phyloP scores from a whole-genome alignment of 2,113 vertebrate genomes.

The Pholis gunnellus region DNA sequence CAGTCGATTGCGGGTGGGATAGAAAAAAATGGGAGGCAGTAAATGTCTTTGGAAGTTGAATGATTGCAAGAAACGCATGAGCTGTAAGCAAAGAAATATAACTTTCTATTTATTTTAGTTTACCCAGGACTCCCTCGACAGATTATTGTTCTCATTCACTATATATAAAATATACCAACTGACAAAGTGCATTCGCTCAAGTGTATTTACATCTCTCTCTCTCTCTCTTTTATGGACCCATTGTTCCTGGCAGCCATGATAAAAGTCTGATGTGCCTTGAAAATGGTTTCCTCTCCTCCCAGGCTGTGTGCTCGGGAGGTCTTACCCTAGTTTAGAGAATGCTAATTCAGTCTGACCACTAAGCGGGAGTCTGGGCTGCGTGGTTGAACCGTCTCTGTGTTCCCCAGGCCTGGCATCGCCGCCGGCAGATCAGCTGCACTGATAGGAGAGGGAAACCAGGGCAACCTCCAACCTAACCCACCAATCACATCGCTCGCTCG shows the following conservation, averaged over 20 bases:
- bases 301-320: slow-evolving; percentile 57
- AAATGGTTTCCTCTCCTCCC: slow-evolving; percentile 27
- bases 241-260: slow-evolving; percentile 31
- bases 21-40: slow-evolving; percentile 19
- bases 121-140: slow-evolving; percentile 11
- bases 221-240: slow-evolving; percentile 16
- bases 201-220: slow-evolving; percentile 37
- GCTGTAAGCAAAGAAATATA: background rate
- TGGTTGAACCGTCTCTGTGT: slow-evolving; percentile 76
- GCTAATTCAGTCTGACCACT: slow-evolving; percentile 78
- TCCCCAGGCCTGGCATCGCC: slow-evolving; percentile 66
- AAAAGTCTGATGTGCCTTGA: slow-evolving; percentile 34
- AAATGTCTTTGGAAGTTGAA: slow-evolving; percentile 1
- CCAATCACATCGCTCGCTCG: slow-evolving; percentile 67
- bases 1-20: slow-evolving; percentile 20
- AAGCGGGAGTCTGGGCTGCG: slow-evolving; percentile 70
- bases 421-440: slow-evolving; percentile 76
- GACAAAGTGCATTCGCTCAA: slow-evolving; percentile 34
- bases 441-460: slow-evolving; percentile 77
- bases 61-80: slow-evolving; percentile 1
- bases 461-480: slow-evolving; percentile 65
- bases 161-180: slow-evolving; percentile 26
- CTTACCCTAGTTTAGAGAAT: slow-evolving; percentile 69
- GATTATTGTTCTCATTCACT: slow-evolving; percentile 50
- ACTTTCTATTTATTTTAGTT: slow-evolving; percentile 1